Evolutionary conservation across 2,888 invertebrate genomes (phyloP).

Genomic region (Synanthedon tipuliformis): DNA sequence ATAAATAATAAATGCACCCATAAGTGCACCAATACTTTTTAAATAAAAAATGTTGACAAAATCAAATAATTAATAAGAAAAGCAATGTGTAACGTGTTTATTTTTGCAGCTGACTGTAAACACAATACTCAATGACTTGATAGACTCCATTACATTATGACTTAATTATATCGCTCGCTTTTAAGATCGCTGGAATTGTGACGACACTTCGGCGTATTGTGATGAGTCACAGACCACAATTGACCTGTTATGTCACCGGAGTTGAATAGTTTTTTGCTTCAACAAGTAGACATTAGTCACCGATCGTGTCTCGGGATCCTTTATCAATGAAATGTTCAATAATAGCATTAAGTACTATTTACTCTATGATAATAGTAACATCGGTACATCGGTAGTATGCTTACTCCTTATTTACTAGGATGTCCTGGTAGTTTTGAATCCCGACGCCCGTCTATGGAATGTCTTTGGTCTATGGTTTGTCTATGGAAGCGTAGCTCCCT

Average conservation of each 20-base stretch:
- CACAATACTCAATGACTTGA: slow-evolving; percentile 28
- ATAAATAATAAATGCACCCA: too few relatives aligned
- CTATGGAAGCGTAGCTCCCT: too few relatives aligned
- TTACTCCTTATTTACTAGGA: too few relatives aligned
- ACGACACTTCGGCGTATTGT: slow-evolving; percentile 42
- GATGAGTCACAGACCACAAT: slow-evolving; percentile 39
- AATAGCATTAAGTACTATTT: too few relatives aligned
- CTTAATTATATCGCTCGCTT: slow-evolving; percentile 13
- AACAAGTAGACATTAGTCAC: slow-evolving; percentile 41
- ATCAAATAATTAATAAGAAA: too few relatives aligned
- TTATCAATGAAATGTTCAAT: slow-evolving; percentile 32
- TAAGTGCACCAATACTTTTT: too few relatives aligned
- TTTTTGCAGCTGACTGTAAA: slow-evolving; percentile 1
- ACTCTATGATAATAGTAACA: too few relatives aligned
- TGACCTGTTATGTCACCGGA: slow-evolving; percentile 23
- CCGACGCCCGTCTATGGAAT: too few relatives aligned
- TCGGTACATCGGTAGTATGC: too few relatives aligned
- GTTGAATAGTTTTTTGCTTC: slow-evolving; percentile 36
- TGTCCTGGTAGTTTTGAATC: too few relatives aligned
- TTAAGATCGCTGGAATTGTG: slow-evolving; percentile 44
- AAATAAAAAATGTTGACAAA: too few relatives aligned
- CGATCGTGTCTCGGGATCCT: slow-evolving; percentile 29
- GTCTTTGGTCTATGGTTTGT: too few relatives aligned
- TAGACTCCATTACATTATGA: slow-evolving; percentile 3
- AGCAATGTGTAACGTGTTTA: neutral